Evolutionary conservation across 1,140 invertebrate species (phyloP), one percentile per base, ranked within the genome.

Genomic region (Drosophila pseudoobscura): DNA sequence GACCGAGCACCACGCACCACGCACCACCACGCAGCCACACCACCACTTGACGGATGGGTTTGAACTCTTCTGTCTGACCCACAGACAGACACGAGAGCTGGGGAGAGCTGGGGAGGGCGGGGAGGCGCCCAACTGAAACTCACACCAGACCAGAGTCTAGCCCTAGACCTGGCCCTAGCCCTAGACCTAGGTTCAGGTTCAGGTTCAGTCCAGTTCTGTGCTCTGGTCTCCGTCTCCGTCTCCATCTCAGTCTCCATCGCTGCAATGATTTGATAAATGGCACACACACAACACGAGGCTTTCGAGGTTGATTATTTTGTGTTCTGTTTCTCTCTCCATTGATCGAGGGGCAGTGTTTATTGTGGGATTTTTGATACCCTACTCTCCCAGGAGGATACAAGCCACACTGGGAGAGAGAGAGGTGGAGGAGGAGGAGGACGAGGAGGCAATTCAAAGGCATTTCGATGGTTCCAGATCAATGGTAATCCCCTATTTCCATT

Each of bases 11-110:
- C 24, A 24, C 24, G 24, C 24, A 24, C 24, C 24, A 24, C 24
- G 0, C 24, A 24, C 24, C 24, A 24, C 24, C n/a, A n/a, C n/a
- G n/a, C n/a, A n/a, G n/a, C n/a, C n/a, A n/a, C n/a, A 24, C 24
- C 35, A 72, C 71, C 87, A 90, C 79, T 90, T 90, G 87, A 90
- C 87, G 87, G 87, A 90, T 90, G 87, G 73, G 87, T 87, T 90
- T 90, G 87, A 90, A 90, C 87, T 90, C 80, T 78, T 75, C 80
- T 89, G 78, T 90, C 80, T 90, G 87, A 90, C 87, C 87, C 82
- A 88, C 62, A 74, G 59, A 57, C 52, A 43, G 62, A 47, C 45
- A 53, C 17, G 11, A 46, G 45, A 35, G 45, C 20, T 43, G 51
- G n/a, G 6, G 46, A 3, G n/a, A 60, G 57, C 45, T 0, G 22